These are phyloP conservation scores for Falco cherrug DNA, from an alignment of 2,797 vertebrate genomes.

Conservation along the genomic window DNA sequence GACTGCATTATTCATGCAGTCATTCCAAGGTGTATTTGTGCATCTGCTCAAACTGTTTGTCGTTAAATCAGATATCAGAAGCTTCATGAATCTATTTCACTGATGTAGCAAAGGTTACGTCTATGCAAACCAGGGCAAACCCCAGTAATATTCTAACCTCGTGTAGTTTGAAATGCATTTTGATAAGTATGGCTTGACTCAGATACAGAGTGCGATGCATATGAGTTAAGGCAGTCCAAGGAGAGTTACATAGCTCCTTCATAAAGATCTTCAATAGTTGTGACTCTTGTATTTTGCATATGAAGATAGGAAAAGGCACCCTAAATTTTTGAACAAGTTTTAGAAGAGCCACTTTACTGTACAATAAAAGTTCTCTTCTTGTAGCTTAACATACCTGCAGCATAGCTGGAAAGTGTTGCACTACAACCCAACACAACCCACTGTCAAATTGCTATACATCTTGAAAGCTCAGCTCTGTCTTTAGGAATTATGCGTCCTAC, in stretches of 20 bases:
- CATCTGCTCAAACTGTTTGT: neutral
- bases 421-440: neutral
- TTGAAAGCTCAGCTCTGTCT: neutral
- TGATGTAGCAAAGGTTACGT: neutral
- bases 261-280: neutral
- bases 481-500: neutral
- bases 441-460: accelerated
- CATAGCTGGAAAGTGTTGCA: neutral
- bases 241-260: neutral
- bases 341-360: neutral
- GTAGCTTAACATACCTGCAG: neutral
- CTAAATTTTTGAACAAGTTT: neutral
- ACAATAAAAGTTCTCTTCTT: neutral
- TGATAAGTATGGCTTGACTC: neutral
- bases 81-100: neutral
- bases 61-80: neutral
- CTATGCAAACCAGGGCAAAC: neutral
- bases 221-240: neutral
- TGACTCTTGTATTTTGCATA: neutral
- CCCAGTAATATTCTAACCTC: neutral
- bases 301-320: neutral
- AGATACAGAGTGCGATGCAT: neutral
- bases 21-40: neutral
- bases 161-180: neutral
- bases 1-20: conserved; percentile 1